A percentile compares a stretch with the other conserved stretches of the same genome.
Conservation (phyloP, 2,113 vertebrate species). For the Oreochromis spilurus region DNA sequence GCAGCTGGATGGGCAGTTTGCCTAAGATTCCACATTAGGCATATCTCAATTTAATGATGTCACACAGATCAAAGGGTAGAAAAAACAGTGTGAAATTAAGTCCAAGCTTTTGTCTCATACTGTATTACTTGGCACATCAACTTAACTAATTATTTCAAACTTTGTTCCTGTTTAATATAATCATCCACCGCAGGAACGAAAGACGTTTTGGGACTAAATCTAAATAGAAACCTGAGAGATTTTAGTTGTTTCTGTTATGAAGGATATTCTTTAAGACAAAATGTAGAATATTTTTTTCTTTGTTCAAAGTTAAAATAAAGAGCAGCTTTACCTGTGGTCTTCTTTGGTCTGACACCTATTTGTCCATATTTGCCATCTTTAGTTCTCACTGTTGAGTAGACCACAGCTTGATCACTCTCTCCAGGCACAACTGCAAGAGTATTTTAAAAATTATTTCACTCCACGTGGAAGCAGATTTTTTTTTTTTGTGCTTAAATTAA, state of each 20-base stretch:
- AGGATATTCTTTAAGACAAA: background rate
- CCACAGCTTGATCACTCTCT: background rate
- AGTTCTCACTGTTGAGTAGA: background rate
- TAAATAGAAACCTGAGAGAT: rapidly evolving
- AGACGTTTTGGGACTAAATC: rapidly evolving
- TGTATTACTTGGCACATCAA: rapidly evolving
- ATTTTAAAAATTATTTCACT: rapidly evolving
- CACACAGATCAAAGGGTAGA: background rate
- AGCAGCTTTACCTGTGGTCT: background rate
- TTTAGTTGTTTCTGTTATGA: background rate
- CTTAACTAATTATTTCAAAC: background rate
- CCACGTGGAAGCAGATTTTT: rapidly evolving
- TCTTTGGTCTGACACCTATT: background rate
- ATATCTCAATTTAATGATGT: rapidly evolving
- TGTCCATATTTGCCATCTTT: background rate
- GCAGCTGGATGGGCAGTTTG: background rate
- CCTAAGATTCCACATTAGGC: rapidly evolving
- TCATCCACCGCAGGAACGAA: rapidly evolving
- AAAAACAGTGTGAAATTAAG: rapidly evolving
- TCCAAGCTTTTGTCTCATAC: background rate
- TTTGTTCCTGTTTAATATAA: rapidly evolving
- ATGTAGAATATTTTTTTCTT: rapidly evolving
- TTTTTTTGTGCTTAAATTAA: background rate
- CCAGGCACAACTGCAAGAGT: background rate
- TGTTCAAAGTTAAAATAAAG: background rate